Base-by-base conservation (phyloP, 1,140 invertebrate genomes). In the Batillaria attramentaria region DNA sequence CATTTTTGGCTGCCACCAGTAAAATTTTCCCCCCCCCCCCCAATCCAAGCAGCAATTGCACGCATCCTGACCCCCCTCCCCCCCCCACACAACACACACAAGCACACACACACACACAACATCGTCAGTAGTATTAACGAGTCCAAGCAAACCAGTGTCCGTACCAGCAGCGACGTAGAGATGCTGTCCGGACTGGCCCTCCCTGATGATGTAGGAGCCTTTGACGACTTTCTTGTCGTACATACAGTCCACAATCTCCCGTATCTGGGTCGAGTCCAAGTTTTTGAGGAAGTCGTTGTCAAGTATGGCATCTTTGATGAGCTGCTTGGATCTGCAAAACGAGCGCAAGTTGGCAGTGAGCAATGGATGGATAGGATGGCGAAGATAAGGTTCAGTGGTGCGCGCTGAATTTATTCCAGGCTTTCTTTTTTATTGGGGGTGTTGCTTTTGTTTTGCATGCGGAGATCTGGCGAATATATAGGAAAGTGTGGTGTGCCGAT, bases 271-370 rank as follows among this genome's bases (percentile, higher is more conserved):
- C 86, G 95, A 93, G 89, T 99, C 98, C 90, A 99, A 92, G 92
- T 99, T 98, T 92, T 99, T 99, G 95, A 99, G 97, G 92, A 99
- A 99, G 91, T 99, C 98, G 94, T 99, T 99, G 92, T 99, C 97
- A 91, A 99, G 92, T 87, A 99, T 98, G 73, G 98, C 98, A 81
- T 96, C 93, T 91, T 98, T 98, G 88, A 99, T 99, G 81, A 99
- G 92, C 84, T 99, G 97, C 85, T 96, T 95, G 31, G 97, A 97
- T 92, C 97, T 99, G 93, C 46, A 76, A 10, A 18, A 60, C 2
- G 6, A 24, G 42, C 79, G 65, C 35, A 66, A 31, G 68, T 39
- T n/a, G 74, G 65, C 28, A 81, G 79, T 81, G 28, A 54, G 39
- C 65, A 81, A 74, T 18, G 60, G 62, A 60, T 69, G 69, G 41